Evolutionary conservation across 1,140 invertebrate genomes (phyloP).

Genomic region (Cotesia vestalis): DNA sequence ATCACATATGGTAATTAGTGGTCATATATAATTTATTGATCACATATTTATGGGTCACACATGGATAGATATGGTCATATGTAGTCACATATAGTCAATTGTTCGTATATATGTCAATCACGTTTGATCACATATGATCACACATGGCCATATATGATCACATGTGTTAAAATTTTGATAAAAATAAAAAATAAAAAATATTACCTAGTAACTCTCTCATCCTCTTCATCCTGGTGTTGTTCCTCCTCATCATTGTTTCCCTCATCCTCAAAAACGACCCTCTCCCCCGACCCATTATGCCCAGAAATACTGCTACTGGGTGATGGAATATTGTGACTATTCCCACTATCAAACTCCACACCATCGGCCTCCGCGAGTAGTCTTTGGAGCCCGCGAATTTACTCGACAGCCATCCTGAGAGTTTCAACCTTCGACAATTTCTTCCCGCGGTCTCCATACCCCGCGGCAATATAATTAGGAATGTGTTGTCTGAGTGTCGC

Average conservation of each 20-base stretch:
- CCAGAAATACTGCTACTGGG: constrained; percentile 56
- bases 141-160: neutral
- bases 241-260: constrained; percentile 47
- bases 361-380: constrained; percentile 71
- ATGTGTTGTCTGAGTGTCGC: constrained; percentile 87
- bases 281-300: constrained; percentile 60
- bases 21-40: too few species aligned
- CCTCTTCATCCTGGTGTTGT: constrained; percentile 46
- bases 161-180: neutral
- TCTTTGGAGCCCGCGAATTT: constrained; percentile 86
- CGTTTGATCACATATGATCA: too few species aligned
- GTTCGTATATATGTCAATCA: too few species aligned
- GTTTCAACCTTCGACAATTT: constrained; percentile 97
- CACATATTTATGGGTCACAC: too few species aligned
- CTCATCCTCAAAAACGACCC: constrained; percentile 57
- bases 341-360: constrained; percentile 54
- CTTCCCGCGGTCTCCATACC: constrained; percentile 76
- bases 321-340: constrained; percentile 48
- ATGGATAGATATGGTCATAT: too few species aligned
- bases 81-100: too few species aligned
- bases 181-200: neutral
- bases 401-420: constrained; percentile 90
- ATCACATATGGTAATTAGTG: too few species aligned
- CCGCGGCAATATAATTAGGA: constrained; percentile 77
- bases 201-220: constrained; percentile 30